Percentiles rank a stretch among this genome's conserved stretches.
These are phyloP conservation scores for Elgonia sp. DNA, from an alignment of 2,888 invertebrate species.

Conservation along the genomic window DNA sequence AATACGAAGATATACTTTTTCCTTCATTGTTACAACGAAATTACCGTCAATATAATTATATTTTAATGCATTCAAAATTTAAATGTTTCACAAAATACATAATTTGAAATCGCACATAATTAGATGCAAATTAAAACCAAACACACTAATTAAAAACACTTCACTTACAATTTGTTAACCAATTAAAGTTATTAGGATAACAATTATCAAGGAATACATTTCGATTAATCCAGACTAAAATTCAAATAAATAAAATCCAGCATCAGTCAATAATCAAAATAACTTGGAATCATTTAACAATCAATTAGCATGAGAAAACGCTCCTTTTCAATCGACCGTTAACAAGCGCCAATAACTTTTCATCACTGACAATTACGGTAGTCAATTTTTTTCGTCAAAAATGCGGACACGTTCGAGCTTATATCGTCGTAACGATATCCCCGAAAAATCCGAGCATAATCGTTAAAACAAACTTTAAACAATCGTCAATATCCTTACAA, in stretches of 20 bases:
- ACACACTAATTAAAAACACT: too few relatives aligned
- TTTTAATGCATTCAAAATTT: too few relatives aligned
- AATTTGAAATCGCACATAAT: too few relatives aligned
- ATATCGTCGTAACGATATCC: slow-evolving; percentile 21
- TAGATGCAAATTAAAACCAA: too few relatives aligned
- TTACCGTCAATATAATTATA: background rate
- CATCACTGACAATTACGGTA: slow-evolving; percentile 50
- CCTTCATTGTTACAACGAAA: background rate
- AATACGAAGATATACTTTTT: slow-evolving; percentile 11
- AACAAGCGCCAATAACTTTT: slow-evolving; percentile 43
- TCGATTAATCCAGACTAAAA: too few relatives aligned
- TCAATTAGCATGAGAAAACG: slow-evolving; percentile 34
- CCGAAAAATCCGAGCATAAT: slow-evolving; percentile 35
- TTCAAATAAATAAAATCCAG: too few relatives aligned
- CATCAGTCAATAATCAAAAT: slow-evolving; percentile 9
- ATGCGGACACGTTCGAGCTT: background rate
- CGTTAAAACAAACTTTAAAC: slow-evolving; percentile 64
- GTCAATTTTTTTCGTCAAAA: slow-evolving; percentile 39
- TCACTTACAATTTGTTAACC: too few relatives aligned
- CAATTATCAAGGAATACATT: too few relatives aligned
- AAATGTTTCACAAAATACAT: too few relatives aligned
- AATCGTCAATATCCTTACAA: slow-evolving; percentile 59
- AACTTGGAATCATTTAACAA: slow-evolving; percentile 31
- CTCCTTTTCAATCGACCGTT: slow-evolving; percentile 14
- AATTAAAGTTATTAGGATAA: too few relatives aligned